A percentile compares a stretch with the other conserved stretches of the same genome.
phyloP scores from a whole-genome alignment of 2,888 invertebrate species.

The Drosophila histrio region DNA sequence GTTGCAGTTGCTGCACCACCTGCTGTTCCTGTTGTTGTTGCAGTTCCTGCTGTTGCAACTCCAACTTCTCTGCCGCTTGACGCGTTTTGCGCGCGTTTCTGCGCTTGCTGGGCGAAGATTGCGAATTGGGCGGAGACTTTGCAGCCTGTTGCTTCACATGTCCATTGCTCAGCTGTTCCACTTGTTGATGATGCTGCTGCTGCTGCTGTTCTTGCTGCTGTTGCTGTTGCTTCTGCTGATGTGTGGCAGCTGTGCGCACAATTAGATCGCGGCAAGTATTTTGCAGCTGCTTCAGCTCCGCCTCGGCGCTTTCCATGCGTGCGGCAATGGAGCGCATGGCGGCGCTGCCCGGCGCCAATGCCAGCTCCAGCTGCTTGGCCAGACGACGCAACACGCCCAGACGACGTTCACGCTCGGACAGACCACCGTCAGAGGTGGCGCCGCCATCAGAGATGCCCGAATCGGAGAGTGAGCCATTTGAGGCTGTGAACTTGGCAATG shows the following conservation, averaged over 20 bases:
- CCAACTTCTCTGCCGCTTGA: slow-evolving; percentile 14
- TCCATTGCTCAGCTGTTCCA: slow-evolving; percentile 39
- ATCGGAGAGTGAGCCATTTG: slow-evolving; percentile 88
- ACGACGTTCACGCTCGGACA: slow-evolving; percentile 87
- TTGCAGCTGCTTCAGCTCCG: slow-evolving; percentile 88
- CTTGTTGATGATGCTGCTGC: slow-evolving; percentile 80
- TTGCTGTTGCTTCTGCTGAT: slow-evolving; percentile 79
- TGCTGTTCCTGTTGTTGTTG: slow-evolving; percentile 34
- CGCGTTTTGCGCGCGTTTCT: slow-evolving; percentile 47
- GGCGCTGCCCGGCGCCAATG: slow-evolving; percentile 88
- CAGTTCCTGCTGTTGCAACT: slow-evolving; percentile 18
- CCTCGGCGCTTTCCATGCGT: slow-evolving; percentile 88
- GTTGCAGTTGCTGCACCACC: slow-evolving; percentile 41
- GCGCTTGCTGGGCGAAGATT: slow-evolving; percentile 60
- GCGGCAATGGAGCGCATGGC: slow-evolving; percentile 87
- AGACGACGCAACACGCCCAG: slow-evolving; percentile 88
- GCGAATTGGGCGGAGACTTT: slow-evolving; percentile 28
- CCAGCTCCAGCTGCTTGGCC: slow-evolving; percentile 88
- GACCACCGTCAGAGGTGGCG: slow-evolving; percentile 89
- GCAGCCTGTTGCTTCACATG: slow-evolving; percentile 43
- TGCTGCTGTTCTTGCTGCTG: slow-evolving; percentile 87
- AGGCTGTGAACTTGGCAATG: slow-evolving; percentile 83
- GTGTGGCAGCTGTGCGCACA: slow-evolving; percentile 84
- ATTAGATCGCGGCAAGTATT: slow-evolving; percentile 87
- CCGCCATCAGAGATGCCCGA: slow-evolving; percentile 91